These are phyloP conservation scores for Chauna torquata DNA, from an alignment of 2,113 vertebrate species.

Conservation along the genomic window DNA sequence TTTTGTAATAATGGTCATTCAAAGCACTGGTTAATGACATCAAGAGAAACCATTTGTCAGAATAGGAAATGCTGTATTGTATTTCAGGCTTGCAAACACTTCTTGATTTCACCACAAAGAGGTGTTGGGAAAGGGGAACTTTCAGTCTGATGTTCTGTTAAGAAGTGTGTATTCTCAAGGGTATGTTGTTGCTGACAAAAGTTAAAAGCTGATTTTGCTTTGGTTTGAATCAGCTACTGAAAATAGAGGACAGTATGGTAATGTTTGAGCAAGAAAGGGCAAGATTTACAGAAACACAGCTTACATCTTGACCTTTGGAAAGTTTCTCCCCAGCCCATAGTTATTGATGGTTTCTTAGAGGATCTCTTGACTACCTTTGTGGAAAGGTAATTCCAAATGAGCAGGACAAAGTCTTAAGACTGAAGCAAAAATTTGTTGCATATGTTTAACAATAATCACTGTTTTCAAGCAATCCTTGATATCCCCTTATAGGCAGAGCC, in stretches of 20 bases:
- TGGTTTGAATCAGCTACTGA: background rate
- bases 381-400: background rate
- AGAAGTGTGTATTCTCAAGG: background rate
- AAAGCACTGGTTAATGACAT: background rate
- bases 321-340: background rate
- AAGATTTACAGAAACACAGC: background rate
- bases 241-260: background rate
- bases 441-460: background rate
- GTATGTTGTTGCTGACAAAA: background rate
- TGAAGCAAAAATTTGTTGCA: background rate
- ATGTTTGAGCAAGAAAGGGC: background rate
- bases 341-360: background rate
- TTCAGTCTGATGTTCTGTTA: background rate
- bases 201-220: background rate
- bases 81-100: background rate
- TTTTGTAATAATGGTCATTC: background rate
- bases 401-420: background rate
- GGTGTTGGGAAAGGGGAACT: background rate
- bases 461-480: background rate
- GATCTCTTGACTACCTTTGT: background rate
- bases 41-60: background rate
- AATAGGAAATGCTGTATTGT: background rate
- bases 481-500: rapidly evolving
- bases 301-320: background rate
- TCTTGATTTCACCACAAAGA: background rate